A percentile compares a stretch with the other conserved stretches of the same genome.
Evolutionary conservation across 2,797 vertebrate genomes (phyloP).

Genomic region (Pteronotus mesoamericanus): DNA sequence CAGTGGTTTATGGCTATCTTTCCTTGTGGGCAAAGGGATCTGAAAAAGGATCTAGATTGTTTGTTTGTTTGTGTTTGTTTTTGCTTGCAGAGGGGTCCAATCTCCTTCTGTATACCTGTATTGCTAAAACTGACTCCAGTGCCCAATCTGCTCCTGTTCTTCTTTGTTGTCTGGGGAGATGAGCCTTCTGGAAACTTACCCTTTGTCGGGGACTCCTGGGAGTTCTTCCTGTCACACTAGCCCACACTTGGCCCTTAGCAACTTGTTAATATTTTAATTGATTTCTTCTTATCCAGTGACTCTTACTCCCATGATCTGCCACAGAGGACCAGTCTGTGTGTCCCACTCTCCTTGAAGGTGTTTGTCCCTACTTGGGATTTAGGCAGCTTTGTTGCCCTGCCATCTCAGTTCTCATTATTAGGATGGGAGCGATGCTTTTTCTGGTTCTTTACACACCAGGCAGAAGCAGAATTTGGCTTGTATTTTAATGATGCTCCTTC

Average conservation of each 20-base stretch:
- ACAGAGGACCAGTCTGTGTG: neutral
- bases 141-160: neutral
- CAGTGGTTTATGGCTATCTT: neutral
- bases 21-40: neutral
- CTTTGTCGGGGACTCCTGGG: neutral
- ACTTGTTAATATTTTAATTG: neutral
- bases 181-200: neutral
- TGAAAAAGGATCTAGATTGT: neutral
- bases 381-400: neutral
- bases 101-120: neutral
- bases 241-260: neutral
- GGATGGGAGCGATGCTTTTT: neutral
- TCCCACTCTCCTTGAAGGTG: neutral
- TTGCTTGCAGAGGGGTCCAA: rapidly evolving
- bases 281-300: neutral
- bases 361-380: neutral
- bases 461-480: neutral
- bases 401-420: neutral
- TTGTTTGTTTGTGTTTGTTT: neutral
- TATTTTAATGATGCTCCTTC: neutral
- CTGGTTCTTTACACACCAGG: neutral
- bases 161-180: neutral
- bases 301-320: neutral
- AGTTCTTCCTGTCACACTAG: neutral
- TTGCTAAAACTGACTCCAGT: neutral